Evolutionary conservation across 2,888 invertebrate species (phyloP).

Genomic region (Rhingia rostrata): DNA sequence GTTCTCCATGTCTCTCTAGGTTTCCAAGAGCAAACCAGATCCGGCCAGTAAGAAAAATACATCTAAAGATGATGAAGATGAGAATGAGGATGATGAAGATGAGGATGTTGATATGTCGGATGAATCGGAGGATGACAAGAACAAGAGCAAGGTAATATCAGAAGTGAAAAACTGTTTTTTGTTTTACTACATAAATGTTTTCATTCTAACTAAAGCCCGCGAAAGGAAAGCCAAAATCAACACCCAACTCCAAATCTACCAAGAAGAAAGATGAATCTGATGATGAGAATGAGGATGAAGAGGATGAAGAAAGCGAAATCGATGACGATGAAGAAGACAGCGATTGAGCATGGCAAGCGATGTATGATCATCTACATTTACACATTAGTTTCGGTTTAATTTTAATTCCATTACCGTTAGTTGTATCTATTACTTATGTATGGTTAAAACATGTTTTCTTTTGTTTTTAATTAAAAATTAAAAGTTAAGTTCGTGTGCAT

Average conservation of each 20-base stretch:
- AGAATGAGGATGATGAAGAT: constrained; percentile 78
- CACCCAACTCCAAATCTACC: neutral
- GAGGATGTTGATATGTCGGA: constrained; percentile 81
- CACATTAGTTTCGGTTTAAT: constrained; percentile 31
- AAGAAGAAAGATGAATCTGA: constrained; percentile 50
- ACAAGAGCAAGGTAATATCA: constrained; percentile 60
- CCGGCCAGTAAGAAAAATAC: neutral
- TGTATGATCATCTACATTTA: constrained; percentile 33
- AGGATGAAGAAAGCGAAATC: constrained; percentile 82
- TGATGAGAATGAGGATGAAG: constrained; percentile 77
- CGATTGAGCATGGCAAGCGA: constrained; percentile 77
- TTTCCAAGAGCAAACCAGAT: constrained; percentile 47
- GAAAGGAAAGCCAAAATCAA: constrained; percentile 52
- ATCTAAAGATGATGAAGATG: constrained; percentile 55
- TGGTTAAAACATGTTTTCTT: neutral
- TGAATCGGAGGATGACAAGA: constrained; percentile 80
- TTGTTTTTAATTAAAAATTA: constrained; percentile 1
- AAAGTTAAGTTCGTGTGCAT: neutral
- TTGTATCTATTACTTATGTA: constrained; percentile 22
- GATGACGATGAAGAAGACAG: constrained; percentile 77
- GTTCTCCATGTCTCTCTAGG: constrained; percentile 11
- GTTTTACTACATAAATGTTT: neutral
- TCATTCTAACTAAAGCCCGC: neutral
- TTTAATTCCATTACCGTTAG: constrained; percentile 51
- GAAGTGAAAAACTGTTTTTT: no score